Conservation (phyloP, 2,113 vertebrate species). For the Raja brachyura region DNA sequence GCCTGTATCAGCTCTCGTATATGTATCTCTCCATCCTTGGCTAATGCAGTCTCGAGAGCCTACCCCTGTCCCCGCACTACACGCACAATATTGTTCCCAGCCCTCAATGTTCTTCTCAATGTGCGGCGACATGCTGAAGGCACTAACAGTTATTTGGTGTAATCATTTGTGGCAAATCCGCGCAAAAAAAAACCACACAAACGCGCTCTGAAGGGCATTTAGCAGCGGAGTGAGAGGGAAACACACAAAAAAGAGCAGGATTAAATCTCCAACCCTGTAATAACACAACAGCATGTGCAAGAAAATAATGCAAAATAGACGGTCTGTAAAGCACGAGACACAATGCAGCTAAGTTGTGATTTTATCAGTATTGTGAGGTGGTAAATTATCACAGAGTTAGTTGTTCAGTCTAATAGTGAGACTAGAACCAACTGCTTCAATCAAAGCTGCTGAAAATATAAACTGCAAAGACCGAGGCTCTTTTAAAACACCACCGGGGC, state of each 20-base stretch:
- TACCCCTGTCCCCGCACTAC: slow-evolving; percentile 42
- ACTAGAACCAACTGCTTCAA: not conserved
- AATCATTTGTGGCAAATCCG: slow-evolving; percentile 37
- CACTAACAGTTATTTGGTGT: slow-evolving; percentile 38
- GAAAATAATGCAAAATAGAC: slow-evolving; percentile 56
- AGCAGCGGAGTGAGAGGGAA: slow-evolving; percentile 15
- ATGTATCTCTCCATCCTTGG: slow-evolving; percentile 57
- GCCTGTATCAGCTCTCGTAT: slow-evolving; percentile 53
- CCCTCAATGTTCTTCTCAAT: slow-evolving; percentile 26
- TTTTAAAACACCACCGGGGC: not conserved
- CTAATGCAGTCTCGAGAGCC: slow-evolving; percentile 61
- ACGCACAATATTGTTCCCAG: slow-evolving; percentile 40
- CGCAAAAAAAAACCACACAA: slow-evolving; percentile 28
- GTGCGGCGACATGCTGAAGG: slow-evolving; percentile 23
- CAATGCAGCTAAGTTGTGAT: slow-evolving; percentile 56
- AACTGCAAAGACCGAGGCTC: not conserved
- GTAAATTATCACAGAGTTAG: slow-evolving; percentile 41
- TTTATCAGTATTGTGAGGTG: slow-evolving; percentile 50
- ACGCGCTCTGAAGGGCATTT: slow-evolving; percentile 38
- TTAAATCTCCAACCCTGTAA: slow-evolving; percentile 30
- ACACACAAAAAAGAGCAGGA: slow-evolving; percentile 28
- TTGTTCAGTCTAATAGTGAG: not conserved
- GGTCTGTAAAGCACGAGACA: slow-evolving; percentile 41
- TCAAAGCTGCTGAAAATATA: not conserved
- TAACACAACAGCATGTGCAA: slow-evolving; percentile 49